These are phyloP conservation scores for Apus apus DNA, from an alignment of 2,113 vertebrate species.

Conservation along the genomic window DNA sequence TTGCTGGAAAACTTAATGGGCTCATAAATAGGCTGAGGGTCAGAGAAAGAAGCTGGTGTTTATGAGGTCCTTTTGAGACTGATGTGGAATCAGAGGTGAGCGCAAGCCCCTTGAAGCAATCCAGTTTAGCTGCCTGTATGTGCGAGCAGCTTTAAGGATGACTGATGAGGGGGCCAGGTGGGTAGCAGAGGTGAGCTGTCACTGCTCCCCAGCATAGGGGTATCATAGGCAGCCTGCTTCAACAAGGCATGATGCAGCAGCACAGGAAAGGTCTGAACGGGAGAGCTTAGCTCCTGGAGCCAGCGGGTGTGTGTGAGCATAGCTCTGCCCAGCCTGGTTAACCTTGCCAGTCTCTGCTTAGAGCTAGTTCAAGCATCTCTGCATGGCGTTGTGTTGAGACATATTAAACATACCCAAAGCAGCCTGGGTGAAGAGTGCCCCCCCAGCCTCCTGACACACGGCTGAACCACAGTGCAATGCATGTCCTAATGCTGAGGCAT, in stretches of 20 bases:
- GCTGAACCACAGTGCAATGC: not conserved
- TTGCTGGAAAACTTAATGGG: not conserved
- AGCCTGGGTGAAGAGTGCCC: not conserved
- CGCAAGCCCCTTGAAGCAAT: not conserved
- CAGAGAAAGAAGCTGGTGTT: not conserved
- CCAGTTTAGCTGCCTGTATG: not conserved
- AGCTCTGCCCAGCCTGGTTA: not conserved
- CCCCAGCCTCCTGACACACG: not conserved
- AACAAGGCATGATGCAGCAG: accelerated
- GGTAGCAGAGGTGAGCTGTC: not conserved
- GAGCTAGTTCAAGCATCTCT: not conserved
- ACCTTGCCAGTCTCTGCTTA: not conserved
- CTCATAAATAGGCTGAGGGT: not conserved
- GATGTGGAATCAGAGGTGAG: accelerated
- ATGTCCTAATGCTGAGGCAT: not conserved
- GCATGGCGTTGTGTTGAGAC: not conserved
- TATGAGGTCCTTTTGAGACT: not conserved
- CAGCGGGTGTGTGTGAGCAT: not conserved
- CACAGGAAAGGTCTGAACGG: not conserved
- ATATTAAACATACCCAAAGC: not conserved
- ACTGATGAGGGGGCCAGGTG: accelerated
- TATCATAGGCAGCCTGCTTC: not conserved
- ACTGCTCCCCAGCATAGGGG: not conserved
- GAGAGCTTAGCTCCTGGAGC: not conserved
- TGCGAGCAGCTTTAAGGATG: not conserved